phyloP scores from a whole-genome alignment of 2,113 vertebrate species.

The Siniperca knerii region DNA sequence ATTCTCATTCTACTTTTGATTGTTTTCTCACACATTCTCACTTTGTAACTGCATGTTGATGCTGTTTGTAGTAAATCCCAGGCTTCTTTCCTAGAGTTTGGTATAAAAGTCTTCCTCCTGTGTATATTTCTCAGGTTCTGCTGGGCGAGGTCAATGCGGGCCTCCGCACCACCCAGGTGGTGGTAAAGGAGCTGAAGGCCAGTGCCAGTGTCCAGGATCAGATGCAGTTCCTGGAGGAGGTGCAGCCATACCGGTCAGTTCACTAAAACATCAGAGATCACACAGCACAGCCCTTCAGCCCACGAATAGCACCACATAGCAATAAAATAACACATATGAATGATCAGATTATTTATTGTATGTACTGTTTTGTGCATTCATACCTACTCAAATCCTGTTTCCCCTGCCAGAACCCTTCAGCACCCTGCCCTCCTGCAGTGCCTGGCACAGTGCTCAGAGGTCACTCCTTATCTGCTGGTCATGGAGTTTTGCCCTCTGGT shows the following conservation, averaged over 20 bases:
- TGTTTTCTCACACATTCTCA: background rate
- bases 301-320: background rate
- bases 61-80: background rate
- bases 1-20: background rate
- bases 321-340: background rate
- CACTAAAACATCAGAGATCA: background rate
- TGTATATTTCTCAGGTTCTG: conserved; percentile 86
- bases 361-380: background rate
- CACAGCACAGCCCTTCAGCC: background rate
- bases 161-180: conserved; percentile 91
- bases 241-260: conserved; percentile 91
- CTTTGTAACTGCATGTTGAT: background rate
- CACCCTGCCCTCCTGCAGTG: conserved; percentile 95
- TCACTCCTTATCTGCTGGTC: conserved; percentile 96
- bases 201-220: conserved; percentile 96
- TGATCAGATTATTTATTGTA: background rate
- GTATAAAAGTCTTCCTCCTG: background rate
- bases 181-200: conserved; percentile 96
- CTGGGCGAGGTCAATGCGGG: conserved; percentile 94
- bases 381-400: conserved; percentile 24
- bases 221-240: conserved; percentile 96
- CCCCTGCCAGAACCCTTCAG: conserved; percentile 88
- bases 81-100: background rate
- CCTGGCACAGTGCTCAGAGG: conserved; percentile 95
- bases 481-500: conserved; percentile 99